Conservation (phyloP, 2,113 vertebrate genomes). For the Onychostoma macrolepis region DNA sequence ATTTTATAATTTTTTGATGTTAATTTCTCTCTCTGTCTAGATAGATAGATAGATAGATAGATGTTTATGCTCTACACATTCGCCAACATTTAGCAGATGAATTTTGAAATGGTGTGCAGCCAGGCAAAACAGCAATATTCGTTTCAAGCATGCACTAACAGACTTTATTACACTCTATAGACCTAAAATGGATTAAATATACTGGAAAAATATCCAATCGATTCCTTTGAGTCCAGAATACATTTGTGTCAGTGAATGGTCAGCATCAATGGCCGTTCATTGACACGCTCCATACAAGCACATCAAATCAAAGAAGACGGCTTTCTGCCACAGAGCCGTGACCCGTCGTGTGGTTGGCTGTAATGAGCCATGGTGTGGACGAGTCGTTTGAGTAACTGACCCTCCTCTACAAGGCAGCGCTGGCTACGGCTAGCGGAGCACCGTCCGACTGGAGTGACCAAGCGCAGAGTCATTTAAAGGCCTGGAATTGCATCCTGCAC, state of each 20-base stretch:
- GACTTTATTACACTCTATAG: not conserved
- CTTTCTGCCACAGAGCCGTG: not conserved
- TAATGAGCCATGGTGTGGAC: slow-evolving; percentile 33
- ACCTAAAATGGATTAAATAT: not conserved
- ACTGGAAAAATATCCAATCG: not conserved
- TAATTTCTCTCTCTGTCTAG: too few species aligned
- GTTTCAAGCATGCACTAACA: not conserved
- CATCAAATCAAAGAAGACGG: not conserved
- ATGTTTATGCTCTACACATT: too few species aligned
- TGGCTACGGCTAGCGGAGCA: not conserved
- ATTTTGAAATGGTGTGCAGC: not conserved
- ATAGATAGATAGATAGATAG: too few species aligned
- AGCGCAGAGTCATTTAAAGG: slow-evolving; percentile 61
- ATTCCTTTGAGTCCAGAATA: not conserved
- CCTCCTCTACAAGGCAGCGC: not conserved
- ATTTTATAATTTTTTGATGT: too few species aligned
- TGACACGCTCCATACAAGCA: not conserved
- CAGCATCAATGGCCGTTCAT: not conserved
- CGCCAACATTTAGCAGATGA: not conserved
- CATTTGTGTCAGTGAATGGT: slow-evolving; percentile 20
- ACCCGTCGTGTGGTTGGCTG: slow-evolving; percentile 10
- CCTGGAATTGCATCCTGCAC: slow-evolving; percentile 59
- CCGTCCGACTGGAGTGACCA: slow-evolving; percentile 37
- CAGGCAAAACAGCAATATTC: not conserved
- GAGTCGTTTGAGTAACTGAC: slow-evolving; percentile 31